A percentile compares a stretch with the other conserved stretches of the same genome.
phyloP scores from a whole-genome alignment of 2,113 vertebrate genomes.

The Mionectes macconnelli region DNA sequence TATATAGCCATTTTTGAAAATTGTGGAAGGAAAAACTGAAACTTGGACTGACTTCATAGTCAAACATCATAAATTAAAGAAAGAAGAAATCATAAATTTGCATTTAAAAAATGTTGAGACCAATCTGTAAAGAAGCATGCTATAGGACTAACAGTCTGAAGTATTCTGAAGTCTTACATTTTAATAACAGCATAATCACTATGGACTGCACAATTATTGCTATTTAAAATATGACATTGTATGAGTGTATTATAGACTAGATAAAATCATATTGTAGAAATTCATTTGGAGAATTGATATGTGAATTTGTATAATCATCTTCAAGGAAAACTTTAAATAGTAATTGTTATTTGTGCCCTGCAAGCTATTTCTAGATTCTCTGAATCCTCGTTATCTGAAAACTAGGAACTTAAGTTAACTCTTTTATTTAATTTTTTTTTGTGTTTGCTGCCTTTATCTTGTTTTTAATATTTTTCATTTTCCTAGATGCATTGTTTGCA shows the following conservation, averaged over 20 bases:
- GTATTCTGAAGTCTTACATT: not conserved
- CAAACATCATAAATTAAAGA: not conserved
- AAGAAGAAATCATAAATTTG: not conserved
- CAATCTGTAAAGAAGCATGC: not conserved
- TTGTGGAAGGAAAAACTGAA: not conserved
- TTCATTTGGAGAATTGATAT: not conserved
- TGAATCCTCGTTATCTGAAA: not conserved
- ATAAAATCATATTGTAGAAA: not conserved
- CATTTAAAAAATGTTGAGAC: not conserved
- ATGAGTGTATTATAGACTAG: not conserved
- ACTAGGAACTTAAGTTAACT: not conserved
- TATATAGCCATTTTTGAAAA: not conserved
- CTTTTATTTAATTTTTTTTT: not conserved
- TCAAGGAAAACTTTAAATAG: not conserved
- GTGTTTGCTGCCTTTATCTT: not conserved
- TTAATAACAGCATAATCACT: not conserved
- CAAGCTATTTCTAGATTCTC: not conserved
- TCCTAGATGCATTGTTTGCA: constrained; percentile 90
- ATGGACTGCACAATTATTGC: not conserved
- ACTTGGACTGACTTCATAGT: not conserved
- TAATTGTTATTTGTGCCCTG: not conserved
- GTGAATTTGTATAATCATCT: not conserved
- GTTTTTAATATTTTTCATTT: constrained; percentile 17
- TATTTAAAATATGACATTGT: not conserved
- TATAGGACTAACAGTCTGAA: not conserved